Conservation (phyloP, 2,797 vertebrate species). For the Alectoris magna region DNA sequence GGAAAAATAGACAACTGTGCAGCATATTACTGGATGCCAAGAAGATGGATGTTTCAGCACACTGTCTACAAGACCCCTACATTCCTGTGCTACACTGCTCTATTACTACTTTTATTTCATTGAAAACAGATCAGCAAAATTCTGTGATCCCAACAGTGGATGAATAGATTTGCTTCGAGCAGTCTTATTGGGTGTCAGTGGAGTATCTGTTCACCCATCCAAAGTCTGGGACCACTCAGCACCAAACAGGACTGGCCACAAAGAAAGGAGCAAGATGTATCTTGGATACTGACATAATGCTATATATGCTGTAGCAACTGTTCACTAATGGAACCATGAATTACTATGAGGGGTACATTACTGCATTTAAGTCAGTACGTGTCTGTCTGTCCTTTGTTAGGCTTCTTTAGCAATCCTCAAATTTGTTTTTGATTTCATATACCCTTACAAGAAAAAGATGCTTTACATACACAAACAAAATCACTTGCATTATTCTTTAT, state of each 20-base stretch:
- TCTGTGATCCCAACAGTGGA: neutral
- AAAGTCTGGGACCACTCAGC: neutral
- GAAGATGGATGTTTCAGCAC: neutral
- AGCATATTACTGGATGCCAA: neutral
- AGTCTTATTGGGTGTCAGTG: neutral
- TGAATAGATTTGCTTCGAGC: neutral
- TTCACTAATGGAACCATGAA: neutral
- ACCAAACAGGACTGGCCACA: neutral
- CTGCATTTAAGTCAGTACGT: neutral
- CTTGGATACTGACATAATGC: neutral
- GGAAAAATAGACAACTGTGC: neutral
- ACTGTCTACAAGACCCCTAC: neutral
- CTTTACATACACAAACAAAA: neutral
- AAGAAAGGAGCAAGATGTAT: neutral
- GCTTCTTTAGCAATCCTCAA: neutral
- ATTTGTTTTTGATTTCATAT: neutral
- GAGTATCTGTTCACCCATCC: neutral
- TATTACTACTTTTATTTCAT: neutral
- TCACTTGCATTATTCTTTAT: neutral
- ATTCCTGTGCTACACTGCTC: neutral
- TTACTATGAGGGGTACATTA: neutral
- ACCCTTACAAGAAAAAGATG: neutral
- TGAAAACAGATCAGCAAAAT: neutral
- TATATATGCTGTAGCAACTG: neutral
- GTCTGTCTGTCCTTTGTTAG: neutral